These are phyloP conservation scores for Probosciger aterrimus DNA, from an alignment of 2,113 vertebrate genomes.

Conservation along the genomic window DNA sequence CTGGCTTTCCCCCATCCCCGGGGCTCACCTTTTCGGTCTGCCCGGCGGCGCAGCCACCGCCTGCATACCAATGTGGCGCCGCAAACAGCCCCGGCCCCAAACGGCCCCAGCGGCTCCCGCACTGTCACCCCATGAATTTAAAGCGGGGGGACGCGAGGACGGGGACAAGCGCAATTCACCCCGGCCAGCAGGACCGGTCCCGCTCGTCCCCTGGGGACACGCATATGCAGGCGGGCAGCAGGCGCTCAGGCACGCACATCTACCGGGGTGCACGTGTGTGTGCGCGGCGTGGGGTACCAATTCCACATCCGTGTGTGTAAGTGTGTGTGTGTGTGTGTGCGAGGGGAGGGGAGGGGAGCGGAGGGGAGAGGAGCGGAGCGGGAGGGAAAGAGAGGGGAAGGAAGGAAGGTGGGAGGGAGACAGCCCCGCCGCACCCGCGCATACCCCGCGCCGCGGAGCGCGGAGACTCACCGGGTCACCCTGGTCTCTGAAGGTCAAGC, in stretches of 20 bases:
- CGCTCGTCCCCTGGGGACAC: neutral
- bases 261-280: neutral
- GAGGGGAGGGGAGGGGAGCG: neutral
- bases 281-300: neutral
- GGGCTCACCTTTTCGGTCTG: slow-evolving; percentile 54
- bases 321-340: neutral
- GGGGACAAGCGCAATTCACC: neutral
- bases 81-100: neutral
- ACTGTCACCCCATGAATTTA: neutral
- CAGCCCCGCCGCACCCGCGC: neutral
- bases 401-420: neutral
- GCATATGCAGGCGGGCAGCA: neutral
- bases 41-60: slow-evolving; percentile 48
- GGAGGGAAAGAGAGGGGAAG: neutral
- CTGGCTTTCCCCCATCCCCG: neutral
- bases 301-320: neutral
- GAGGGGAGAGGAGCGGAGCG: neutral
- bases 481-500: slow-evolving; percentile 71
- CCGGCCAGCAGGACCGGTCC: neutral
- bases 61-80: slow-evolving; percentile 56
- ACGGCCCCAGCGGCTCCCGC: neutral
- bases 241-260: neutral
- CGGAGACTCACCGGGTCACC: slow-evolving; percentile 65
- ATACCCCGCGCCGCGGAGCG: neutral
- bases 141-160: neutral